A percentile compares a stretch with the other conserved stretches of the same genome.
Conservation (phyloP, 2,888 invertebrate species). For the Cerastis rubricosa region DNA sequence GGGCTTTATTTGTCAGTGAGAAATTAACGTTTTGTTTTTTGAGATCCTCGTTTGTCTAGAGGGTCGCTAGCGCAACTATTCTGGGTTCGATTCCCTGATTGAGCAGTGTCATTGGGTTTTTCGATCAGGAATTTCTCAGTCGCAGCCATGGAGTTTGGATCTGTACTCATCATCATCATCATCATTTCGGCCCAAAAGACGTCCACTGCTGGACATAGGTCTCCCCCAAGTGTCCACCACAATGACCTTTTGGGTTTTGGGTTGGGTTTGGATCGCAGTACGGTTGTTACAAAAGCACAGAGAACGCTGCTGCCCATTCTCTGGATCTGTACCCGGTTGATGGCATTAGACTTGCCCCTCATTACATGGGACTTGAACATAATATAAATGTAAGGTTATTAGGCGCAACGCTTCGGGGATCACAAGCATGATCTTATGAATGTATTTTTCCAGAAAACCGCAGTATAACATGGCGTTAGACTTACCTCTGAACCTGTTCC, state of each 20-base stretch:
- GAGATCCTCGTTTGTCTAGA: not conserved
- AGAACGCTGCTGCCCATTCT: too few species aligned
- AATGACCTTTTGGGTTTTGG: too few species aligned
- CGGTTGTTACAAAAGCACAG: too few species aligned
- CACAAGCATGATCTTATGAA: not conserved
- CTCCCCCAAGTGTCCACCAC: too few species aligned
- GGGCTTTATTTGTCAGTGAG: not conserved
- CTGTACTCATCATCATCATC: too few species aligned
- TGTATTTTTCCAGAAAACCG: constrained; percentile 93
- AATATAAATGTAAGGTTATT: not conserved
- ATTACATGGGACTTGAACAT: not conserved
- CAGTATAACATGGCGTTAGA: constrained; percentile 97
- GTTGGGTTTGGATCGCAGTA: too few species aligned
- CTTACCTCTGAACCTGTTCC: constrained; percentile 95
- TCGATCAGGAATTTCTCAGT: not conserved
- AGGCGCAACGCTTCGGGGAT: not conserved
- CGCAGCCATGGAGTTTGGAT: not conserved
- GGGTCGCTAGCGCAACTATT: not conserved
- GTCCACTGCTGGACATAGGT: too few species aligned
- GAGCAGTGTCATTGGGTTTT: not conserved
- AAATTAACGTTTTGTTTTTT: not conserved
- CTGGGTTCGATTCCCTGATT: not conserved
- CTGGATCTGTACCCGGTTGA: not conserved
- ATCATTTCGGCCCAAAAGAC: too few species aligned
- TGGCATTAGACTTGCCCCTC: not conserved